Base-by-base conservation (phyloP, 2,113 vertebrate species). In the Chloroceryle aenea region DNA sequence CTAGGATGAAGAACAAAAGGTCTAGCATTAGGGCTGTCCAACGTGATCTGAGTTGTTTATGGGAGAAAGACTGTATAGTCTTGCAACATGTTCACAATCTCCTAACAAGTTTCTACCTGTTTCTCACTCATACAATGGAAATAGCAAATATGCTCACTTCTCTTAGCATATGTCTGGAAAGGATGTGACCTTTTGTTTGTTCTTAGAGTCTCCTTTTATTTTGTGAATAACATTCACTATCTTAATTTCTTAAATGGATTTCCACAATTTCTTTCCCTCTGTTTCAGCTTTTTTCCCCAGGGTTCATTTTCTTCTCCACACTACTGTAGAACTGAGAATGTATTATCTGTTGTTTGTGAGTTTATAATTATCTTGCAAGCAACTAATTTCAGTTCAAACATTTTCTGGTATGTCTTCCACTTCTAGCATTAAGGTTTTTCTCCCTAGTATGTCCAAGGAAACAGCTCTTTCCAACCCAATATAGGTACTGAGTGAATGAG, bases 191-290 rank as follows among this genome's bases (percentile, higher is more conserved):
- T 85, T 67, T 93, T 10, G 16, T 87, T 84, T 85, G 40, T 40
- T 68, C n/a, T 61, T 73, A 22, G 30, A 77, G 45, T 87, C 36
- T 6, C 7, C 12, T 89, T 80, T 47, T 62, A 52, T 76, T 91
- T 85, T 79, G 21, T 34, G 40, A 87, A 64, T 36, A 73, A 23
- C 9, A 23, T 76, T 84, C 36, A 66, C 17, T 52, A 32, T 75
- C 52, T 67, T 77, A 50, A 9, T 80, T 92, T 94, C 68, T 90
- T 73, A 80, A 80, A 83, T 76, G 29, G 20, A 82, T 90, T 95
- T 76, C 36, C 17, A 9, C 73, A 68, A 76, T 62, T 66, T 40
- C 48, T 83, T 93, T 69, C 50, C 18, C 30, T 83, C 9, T 58
- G 32, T 86, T 94, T 92, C 59, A 93, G 26, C 15, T 18, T 22